Evolutionary conservation across 2,888 invertebrate genomes (phyloP), one percentile per base, ranked within the genome.

Genomic region (Anoplius nigerrimus): DNA sequence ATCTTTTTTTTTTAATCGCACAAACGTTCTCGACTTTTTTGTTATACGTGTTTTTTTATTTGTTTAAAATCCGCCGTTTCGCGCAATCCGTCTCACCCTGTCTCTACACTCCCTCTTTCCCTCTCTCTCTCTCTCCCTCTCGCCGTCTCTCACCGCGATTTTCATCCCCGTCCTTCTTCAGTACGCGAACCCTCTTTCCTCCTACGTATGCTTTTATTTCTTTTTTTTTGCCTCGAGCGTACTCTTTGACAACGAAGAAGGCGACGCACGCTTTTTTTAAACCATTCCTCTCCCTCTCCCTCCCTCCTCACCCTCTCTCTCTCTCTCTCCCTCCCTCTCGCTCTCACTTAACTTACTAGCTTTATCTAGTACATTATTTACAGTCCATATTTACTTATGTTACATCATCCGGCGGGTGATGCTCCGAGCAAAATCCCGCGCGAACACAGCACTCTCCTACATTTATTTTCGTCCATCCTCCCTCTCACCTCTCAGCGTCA

Each of bases 311-410:
- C 48, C 81, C 83, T 83, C 80, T 81, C 45, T 45, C 45, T 11
- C 48, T 16, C 48, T 48, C 48, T 48, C 48, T 48, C 16, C 5
- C 48, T 16, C 48, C n/a, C 48, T 48, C 78, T 81, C 82, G 80
- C 83, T 86, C 84, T 70, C 80, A 78, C 79, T 80, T 82, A 82
- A 82, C 82, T 82, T 82, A 80, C 79, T 82, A 80, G 78, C 79
- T 86, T 87, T 86, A 87, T 84, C 86, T 86, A 86, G 84, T 88
- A 88, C 83, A 86, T 86, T 88, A 88, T 88, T 88, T 88, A 88
- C 88, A 88, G 80, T 88, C 82, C 85, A 85, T 88, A 88, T 88
- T 87, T 88, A 88, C 87, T 88, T 88, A 88, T 88, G 83, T 88
- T 88, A 88, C 88, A 88, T 87, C 86, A 86, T 85, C 79, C 85